Base-by-base conservation (phyloP, 1,140 invertebrate genomes). In the Lineus longissimus region DNA sequence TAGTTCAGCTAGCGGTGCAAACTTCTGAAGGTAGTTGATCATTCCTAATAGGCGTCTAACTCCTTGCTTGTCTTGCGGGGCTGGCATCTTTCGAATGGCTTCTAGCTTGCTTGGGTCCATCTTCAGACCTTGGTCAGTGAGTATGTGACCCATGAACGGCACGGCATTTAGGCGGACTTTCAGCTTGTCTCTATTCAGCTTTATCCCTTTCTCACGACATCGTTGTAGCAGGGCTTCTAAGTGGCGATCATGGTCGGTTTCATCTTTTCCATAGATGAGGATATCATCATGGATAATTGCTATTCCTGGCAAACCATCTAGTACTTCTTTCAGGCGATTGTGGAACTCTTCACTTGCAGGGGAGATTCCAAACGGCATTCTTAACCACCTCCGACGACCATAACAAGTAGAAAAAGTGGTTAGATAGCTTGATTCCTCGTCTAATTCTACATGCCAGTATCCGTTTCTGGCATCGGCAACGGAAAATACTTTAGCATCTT, bases 251-350 rank as follows among this genome's bases (percentile, higher is more conserved):
- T 68, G 69, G 57, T 68, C 63, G 51, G 62, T 61, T 56, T 67
- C 55, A 36, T 61, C 69, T 31, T 40, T 41, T 9, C 71, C 76
- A 51, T 57, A 74, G 4, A 82, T 59, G 9, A 81, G 27, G 15
- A 80, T 73, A 63, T 82, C 79, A 68, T 82, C 78, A 57, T 76
- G 64, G 56, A 76, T 76, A 2, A 75, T 60, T 30, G 62, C 70
- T 13, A 79, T 69, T 29, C 79, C 76, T 43, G 62, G n/a, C 17
- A 82, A 61, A 27, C 70, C 72, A 57, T 71, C 66, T 41, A 79
- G 68, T 33, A 72, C 70, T 63, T 73, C 62, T 23, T 65, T 60
- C 57, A 74, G 74, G 23, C 51, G 9, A 51, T 64, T 62, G 51
- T 81, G 72, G 62, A 79, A 82, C 1, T 73, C 64, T 63, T 79